Evolutionary conservation across 2,113 vertebrate genomes (phyloP).

Genomic region (Calypte anna): DNA sequence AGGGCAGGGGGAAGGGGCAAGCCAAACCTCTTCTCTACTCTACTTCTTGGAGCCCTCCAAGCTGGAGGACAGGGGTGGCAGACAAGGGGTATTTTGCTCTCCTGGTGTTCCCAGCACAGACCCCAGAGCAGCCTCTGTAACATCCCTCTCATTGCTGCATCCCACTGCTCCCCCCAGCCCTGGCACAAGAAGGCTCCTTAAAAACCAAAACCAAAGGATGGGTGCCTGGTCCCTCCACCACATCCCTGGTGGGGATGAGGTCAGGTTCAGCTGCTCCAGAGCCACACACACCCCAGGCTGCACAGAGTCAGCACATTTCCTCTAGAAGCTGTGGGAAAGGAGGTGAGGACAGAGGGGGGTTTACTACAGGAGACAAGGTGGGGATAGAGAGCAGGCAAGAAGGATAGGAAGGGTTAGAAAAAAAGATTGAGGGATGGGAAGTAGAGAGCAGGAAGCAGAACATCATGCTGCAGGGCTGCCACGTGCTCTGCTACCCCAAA

Average conservation of each 20-base stretch:
- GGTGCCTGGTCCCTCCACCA: fast-evolving
- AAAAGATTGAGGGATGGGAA: neutral
- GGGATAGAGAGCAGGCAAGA: neutral
- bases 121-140: fast-evolving
- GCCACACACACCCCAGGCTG: fast-evolving
- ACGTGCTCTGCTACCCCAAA: neutral
- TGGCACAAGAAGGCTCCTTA: neutral
- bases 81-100: neutral
- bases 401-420: neutral
- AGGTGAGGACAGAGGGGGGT: neutral
- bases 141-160: neutral
- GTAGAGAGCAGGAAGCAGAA: neutral
- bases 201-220: neutral
- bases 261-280: fast-evolving
- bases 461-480: fast-evolving
- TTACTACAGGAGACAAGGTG: neutral
- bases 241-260: neutral
- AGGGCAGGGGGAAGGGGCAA: neutral
- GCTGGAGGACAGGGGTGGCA: neutral
- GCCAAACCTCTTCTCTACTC: neutral
- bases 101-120: neutral
- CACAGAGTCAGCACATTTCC: fast-evolving
- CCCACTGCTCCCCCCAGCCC: fast-evolving
- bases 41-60: neutral
- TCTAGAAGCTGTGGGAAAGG: fast-evolving